Base-by-base conservation (phyloP, 1,140 invertebrate genomes). In the Venustaconcha ellipsiformis region DNA sequence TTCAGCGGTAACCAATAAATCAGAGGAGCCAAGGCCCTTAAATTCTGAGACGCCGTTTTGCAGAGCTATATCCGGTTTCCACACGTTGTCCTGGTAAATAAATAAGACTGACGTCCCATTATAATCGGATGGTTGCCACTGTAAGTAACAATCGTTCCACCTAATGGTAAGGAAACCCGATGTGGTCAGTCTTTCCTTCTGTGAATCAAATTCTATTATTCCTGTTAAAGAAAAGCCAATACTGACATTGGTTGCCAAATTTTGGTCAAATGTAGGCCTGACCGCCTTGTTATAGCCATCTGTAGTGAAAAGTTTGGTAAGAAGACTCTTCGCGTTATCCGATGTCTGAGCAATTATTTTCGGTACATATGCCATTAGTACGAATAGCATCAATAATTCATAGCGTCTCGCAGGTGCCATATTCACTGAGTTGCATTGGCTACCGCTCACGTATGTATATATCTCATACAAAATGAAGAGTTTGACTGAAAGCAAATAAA, bases 11-110 rank as follows among this genome's bases (percentile, higher is more conserved):
- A 65, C 37, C 55, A 65, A 65, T 15, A 72, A 8, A 8, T 48
- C 30, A 11, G 60, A 14, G 20, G 48, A 60, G 55, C 62, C 71
- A n/a, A 72, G 60, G 1, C 6, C 60, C 48, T 72, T 72, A 55
- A 55, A 72, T 14, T 72, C 71, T 18, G 23, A 18, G 6, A 65
- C 55, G 15, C 62, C 64, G 12, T 72, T 72, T 56, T 72, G 64
- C 18, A 72, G 71, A n/a, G 71, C 15, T 14, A 65, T 56, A 65
- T 65, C 71, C 37, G 71, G 71, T 18, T 65, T 64, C 71, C 71
- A 72, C 37, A 72, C 63, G 20, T 56, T 20, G 18, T 72, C 55
- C 64, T 66, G 64, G 8, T 14, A n/a, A 30, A 20, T 23, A 17
- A 13, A 20, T 30, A 5, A 13, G 6, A n/a, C 20, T 30, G 18